These are phyloP conservation scores for Diogma glabrata DNA, from an alignment of 2,888 invertebrate genomes.

Conservation along the genomic window DNA sequence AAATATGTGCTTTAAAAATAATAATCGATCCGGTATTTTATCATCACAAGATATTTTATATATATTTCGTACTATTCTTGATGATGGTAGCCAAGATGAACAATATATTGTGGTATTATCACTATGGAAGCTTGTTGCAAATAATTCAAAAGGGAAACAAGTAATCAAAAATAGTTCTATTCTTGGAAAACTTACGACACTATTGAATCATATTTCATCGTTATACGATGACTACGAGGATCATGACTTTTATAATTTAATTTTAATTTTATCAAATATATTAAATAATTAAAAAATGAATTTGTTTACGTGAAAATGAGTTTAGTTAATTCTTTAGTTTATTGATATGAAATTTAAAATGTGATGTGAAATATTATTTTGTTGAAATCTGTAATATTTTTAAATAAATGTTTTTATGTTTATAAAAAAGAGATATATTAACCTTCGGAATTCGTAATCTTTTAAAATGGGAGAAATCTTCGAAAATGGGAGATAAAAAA, in stretches of 20 bases:
- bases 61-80: constrained; percentile 10
- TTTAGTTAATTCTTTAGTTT: no score
- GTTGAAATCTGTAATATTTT: no score
- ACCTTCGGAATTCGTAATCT: no score
- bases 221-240: constrained; percentile 10
- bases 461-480: no score
- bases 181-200: constrained; percentile 22
- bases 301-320: no score
- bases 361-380: no score
- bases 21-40: constrained; percentile 27
- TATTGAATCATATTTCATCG: constrained; percentile 21
- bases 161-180: constrained; percentile 29
- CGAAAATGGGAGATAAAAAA: no score
- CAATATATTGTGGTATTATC: constrained; percentile 26
- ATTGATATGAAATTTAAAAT: no score
- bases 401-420: no score
- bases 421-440: no score
- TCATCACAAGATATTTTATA: constrained; percentile 18
- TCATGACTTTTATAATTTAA: constrained; percentile 23
- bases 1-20: constrained; percentile 31
- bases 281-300: constrained; percentile 22
- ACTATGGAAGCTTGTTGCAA: constrained; percentile 31
- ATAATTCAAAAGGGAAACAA: constrained; percentile 28
- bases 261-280: constrained; percentile 23
- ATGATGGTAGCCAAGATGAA: constrained; percentile 25